phyloP scores from a whole-genome alignment of 2,797 vertebrate genomes.

The Micropoecilia bifurca region DNA sequence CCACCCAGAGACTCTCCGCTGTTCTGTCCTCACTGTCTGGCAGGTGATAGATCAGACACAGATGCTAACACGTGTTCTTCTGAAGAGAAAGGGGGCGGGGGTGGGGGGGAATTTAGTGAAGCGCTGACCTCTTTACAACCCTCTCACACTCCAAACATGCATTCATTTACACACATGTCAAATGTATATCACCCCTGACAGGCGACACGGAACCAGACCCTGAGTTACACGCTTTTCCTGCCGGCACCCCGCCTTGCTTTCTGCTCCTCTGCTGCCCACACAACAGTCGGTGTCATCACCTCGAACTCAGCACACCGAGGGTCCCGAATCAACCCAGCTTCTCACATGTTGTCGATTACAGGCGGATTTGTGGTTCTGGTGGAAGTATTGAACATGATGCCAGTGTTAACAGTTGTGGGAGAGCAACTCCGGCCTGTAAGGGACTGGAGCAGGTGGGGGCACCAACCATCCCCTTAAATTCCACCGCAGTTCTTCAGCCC shows the following conservation, averaged over 20 bases:
- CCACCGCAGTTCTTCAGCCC: slow-evolving; percentile 31
- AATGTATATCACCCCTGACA: slow-evolving; percentile 59
- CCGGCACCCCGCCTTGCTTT: slow-evolving; percentile 15
- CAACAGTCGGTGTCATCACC: background rate
- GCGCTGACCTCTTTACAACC: slow-evolving; percentile 66
- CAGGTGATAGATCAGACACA: slow-evolving; percentile 78
- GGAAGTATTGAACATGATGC: slow-evolving; percentile 59
- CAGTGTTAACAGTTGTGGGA: slow-evolving; percentile 33
- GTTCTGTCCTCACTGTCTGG: slow-evolving; percentile 73
- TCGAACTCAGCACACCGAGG: slow-evolving; percentile 20
- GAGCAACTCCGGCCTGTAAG: slow-evolving; percentile 46
- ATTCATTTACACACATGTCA: slow-evolving; percentile 51
- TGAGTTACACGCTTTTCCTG: slow-evolving; percentile 33
- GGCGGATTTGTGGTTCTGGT: slow-evolving; percentile 52
- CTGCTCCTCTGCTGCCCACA: background rate
- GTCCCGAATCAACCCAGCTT: slow-evolving; percentile 44
- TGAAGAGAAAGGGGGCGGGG: slow-evolving; percentile 40
- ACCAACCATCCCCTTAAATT: slow-evolving; percentile 26
- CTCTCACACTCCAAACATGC: slow-evolving; percentile 35
- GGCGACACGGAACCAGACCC: slow-evolving; percentile 45
- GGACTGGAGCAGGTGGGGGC: slow-evolving; percentile 66
- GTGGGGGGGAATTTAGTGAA: slow-evolving; percentile 64
- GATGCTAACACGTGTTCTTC: slow-evolving; percentile 71
- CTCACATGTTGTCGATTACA: slow-evolving; percentile 67
- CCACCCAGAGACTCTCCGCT: slow-evolving; percentile 62